These are phyloP conservation scores for Pachycephus smyrnensis DNA, from an alignment of 2,888 invertebrate species.

Conservation along the genomic window DNA sequence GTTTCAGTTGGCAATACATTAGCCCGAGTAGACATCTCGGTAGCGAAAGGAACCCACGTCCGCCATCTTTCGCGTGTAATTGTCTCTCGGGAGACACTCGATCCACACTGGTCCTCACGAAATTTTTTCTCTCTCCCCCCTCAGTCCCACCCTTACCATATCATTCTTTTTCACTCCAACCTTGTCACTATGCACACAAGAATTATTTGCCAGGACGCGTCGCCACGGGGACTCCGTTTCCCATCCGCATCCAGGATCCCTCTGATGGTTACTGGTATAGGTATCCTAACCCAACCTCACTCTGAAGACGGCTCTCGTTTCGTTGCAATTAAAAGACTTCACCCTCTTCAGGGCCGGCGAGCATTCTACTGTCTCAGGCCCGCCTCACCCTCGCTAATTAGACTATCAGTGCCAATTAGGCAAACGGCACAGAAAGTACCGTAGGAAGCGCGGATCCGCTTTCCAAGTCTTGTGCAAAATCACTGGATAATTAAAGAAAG, in stretches of 20 bases:
- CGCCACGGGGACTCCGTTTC: not conserved
- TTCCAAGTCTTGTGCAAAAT: not conserved
- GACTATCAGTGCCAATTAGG: conserved; percentile 1
- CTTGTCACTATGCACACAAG: not conserved
- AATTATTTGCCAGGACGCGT: not conserved
- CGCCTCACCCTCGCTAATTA: conserved; percentile 7
- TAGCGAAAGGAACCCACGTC: conserved; percentile 12
- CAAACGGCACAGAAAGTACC: not conserved
- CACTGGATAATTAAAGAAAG: not conserved
- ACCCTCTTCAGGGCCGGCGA: not conserved
- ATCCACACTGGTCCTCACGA: conserved; percentile 20
- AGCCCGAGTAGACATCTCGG: conserved; percentile 29
- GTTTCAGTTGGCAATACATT: conserved; percentile 29
- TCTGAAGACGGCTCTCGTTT: too few relatives aligned
- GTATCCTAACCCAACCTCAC: not conserved
- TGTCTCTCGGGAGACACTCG: conserved; percentile 38
- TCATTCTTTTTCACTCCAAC: not conserved
- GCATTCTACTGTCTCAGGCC: not conserved
- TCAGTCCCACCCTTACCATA: not conserved
- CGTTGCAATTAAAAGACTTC: not conserved
- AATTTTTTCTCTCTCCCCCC: conserved; percentile 18
- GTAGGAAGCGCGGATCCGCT: not conserved
- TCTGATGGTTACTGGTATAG: not conserved
- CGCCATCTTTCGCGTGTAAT: conserved; percentile 25
- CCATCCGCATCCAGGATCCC: not conserved